Conservation (phyloP, 2,888 invertebrate species). For the Melikaiella ostensackeni region DNA sequence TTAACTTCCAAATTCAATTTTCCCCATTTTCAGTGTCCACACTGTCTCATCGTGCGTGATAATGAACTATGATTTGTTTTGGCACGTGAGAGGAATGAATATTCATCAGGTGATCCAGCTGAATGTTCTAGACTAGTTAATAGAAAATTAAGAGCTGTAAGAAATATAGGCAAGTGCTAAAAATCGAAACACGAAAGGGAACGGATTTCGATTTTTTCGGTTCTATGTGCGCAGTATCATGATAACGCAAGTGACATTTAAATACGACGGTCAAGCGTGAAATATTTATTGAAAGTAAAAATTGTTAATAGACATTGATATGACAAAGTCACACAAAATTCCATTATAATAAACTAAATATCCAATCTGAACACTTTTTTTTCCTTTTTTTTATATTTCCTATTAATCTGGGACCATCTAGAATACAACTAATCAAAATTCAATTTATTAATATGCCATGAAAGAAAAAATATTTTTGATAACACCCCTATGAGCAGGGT, state of each 20-base stretch:
- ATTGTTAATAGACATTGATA: constrained; percentile 15
- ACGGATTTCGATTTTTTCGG: constrained; percentile 8
- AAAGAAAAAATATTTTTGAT: neutral
- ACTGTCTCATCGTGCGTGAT: constrained; percentile 15
- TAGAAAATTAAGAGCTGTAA: neutral
- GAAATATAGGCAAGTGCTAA: neutral
- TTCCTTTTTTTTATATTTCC: neutral
- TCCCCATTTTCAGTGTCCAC: neutral
- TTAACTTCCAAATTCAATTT: neutral
- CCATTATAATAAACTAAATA: neutral
- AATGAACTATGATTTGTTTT: constrained; percentile 11
- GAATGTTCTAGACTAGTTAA: neutral
- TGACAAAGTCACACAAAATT: neutral
- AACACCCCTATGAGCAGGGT: too few relatives aligned
- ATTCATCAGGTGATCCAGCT: neutral
- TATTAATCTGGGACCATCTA: neutral
- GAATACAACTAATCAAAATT: neutral
- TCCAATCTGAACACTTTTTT: neutral
- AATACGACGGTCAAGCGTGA: constrained; percentile 34
- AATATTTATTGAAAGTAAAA: constrained; percentile 2
- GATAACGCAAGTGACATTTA: constrained; percentile 28
- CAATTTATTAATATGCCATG: neutral
- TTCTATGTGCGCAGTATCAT: constrained; percentile 1
- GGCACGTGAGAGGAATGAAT: neutral
- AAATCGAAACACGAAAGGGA: constrained; percentile 4